Percentiles rank a stretch among this genome's conserved stretches.
phyloP scores from a whole-genome alignment of 2,797 vertebrate genomes.

The Parauchenoglanis ngamensis region DNA sequence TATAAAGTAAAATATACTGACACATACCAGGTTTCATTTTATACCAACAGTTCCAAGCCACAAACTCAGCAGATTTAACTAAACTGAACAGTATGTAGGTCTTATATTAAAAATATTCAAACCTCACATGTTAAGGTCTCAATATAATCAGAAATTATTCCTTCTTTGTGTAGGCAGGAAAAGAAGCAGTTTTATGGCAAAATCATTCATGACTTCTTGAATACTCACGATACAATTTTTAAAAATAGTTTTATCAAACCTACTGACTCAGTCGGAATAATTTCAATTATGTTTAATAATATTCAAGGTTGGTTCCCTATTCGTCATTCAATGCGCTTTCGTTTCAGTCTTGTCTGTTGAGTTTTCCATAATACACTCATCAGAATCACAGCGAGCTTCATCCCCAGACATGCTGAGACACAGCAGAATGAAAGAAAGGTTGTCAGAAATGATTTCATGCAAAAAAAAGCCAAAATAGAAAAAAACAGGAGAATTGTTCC shows the following conservation, averaged over 20 bases:
- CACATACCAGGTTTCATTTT: not conserved
- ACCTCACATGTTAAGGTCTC: not conserved
- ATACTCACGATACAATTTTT: not conserved
- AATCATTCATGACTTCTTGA: not conserved
- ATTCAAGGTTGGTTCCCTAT: not conserved
- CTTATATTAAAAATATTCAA: not conserved
- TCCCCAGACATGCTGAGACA: constrained; percentile 1
- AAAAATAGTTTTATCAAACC: not conserved
- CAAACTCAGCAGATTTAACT: not conserved
- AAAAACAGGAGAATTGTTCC: not conserved
- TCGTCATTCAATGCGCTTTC: constrained; percentile 7
- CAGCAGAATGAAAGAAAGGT: not conserved
- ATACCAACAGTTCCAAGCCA: not conserved
- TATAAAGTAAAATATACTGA: too few relatives aligned
- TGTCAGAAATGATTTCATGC: not conserved
- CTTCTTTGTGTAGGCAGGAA: too few relatives aligned
- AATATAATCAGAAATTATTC: not conserved
- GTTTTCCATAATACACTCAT: constrained; percentile 4
- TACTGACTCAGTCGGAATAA: not conserved
- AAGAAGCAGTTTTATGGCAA: not conserved
- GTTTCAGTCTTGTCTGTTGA: not conserved
- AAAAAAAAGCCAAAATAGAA: not conserved
- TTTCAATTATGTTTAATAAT: not conserved
- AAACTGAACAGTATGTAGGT: not conserved
- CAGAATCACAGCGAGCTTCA: constrained; percentile 19